These are phyloP conservation scores for Melinaea menophilus DNA, from an alignment of 2,888 invertebrate genomes.

Conservation along the genomic window DNA sequence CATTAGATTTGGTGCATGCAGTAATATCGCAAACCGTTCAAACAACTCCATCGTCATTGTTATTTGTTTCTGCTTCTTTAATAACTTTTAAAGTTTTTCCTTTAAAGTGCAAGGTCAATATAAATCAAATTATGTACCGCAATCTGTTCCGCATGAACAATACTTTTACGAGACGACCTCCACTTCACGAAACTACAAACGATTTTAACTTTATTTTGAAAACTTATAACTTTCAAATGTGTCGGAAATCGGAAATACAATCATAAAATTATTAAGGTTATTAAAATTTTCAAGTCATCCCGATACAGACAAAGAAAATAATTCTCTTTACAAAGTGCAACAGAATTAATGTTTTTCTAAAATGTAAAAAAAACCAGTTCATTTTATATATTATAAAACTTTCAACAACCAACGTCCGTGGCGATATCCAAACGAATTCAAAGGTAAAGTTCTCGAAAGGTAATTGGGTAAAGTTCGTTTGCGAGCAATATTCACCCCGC, in stretches of 20 bases:
- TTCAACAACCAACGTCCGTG: neutral
- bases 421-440: slow-evolving; percentile 3
- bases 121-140: neutral
- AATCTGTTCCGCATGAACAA: slow-evolving; percentile 3
- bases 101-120: slow-evolving; percentile 2
- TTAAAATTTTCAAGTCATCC: no score
- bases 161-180: neutral
- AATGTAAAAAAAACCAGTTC: no score
- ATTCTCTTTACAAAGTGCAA: no score
- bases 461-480: slow-evolving; percentile 2
- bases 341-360: no score
- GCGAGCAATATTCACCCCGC: slow-evolving; percentile 10
- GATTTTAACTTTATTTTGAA: no score
- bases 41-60: slow-evolving; percentile 1
- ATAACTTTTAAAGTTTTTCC: neutral
- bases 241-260: no score
- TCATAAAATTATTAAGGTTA: no score
- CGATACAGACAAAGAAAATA: no score
- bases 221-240: no score
- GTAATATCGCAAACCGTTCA: slow-evolving; percentile 7
- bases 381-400: neutral
- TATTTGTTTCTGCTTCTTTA: neutral
- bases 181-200: neutral
- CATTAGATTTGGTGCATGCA: slow-evolving; percentile 13
- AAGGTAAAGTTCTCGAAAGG: slow-evolving; percentile 2